These are phyloP conservation scores for Sceloporus tristichus DNA, from an alignment of 2,113 vertebrate species.

Conservation along the genomic window DNA sequence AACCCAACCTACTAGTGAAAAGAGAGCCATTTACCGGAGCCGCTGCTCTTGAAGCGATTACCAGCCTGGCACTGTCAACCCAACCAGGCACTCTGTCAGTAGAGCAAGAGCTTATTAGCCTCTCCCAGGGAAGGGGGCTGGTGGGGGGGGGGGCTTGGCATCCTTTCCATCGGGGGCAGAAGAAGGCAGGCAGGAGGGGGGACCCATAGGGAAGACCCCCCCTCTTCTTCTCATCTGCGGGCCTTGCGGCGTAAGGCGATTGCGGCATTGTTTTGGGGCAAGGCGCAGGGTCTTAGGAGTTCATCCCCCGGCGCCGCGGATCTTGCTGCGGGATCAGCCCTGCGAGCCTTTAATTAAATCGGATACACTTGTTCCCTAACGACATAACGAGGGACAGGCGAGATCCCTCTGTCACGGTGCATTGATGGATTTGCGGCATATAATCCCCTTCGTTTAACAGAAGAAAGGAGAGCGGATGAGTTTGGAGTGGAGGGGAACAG, in stretches of 20 bases:
- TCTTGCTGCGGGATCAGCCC: background rate
- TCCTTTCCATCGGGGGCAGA: no score
- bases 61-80: conserved; percentile 47
- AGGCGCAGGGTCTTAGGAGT: background rate
- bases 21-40: background rate
- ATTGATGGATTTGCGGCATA: conserved; percentile 21
- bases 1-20: no score
- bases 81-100: conserved; percentile 46
- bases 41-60: conserved; percentile 52
- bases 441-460: conserved; percentile 39
- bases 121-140: conserved; percentile 33
- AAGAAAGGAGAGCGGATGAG: background rate
- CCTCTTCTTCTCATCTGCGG: no score
- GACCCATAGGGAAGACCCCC: no score
- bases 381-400: conserved; percentile 1
- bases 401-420: conserved; percentile 27
- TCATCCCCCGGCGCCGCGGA: background rate
- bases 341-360: conserved; percentile 32
- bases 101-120: conserved; percentile 50
- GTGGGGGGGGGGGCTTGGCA: background rate
- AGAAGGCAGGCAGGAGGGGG: no score
- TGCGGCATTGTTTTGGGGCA: background rate
- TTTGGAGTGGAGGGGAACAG: no score
- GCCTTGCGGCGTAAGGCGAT: background rate
- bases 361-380: conserved; percentile 23